These are phyloP conservation scores for Microtus pennsylvanicus DNA, from an alignment of 2,113 vertebrate genomes.

Conservation along the genomic window DNA sequence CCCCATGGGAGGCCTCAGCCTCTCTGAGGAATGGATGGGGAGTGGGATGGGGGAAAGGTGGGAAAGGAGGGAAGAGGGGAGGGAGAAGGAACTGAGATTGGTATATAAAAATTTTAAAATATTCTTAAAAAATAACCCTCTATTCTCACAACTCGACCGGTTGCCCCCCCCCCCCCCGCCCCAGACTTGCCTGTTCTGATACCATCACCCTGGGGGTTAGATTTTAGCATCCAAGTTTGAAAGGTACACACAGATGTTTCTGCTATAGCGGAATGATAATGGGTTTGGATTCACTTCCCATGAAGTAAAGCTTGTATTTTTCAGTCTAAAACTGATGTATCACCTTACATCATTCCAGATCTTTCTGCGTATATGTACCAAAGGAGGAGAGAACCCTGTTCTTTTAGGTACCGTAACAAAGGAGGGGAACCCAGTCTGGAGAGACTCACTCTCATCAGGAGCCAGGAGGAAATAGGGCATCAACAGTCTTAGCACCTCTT, in stretches of 20 bases:
- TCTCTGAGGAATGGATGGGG: no score
- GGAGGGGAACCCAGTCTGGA: not conserved
- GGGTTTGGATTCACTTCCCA: not conserved
- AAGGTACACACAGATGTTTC: not conserved
- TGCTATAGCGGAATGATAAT: not conserved
- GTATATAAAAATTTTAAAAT: no score
- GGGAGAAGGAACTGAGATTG: no score
- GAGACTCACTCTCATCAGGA: no score
- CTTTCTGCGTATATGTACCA: accelerated
- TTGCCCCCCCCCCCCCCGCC: not conserved
- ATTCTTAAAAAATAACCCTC: no score
- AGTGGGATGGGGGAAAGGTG: no score
- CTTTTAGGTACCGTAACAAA: not conserved
- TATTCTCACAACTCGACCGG: not conserved
- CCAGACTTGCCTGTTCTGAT: not conserved
- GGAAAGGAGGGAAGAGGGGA: no score
- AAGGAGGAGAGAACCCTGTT: not conserved
- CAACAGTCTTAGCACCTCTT: accelerated
- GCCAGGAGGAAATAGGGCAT: accelerated
- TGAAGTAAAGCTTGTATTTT: not conserved
- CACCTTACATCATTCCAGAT: not conserved
- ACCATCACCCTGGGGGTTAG: not conserved
- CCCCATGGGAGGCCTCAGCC: no score
- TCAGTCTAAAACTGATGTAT: not conserved
- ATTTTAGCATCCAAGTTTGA: not conserved